phyloP scores from a whole-genome alignment of 1,140 invertebrate genomes.

The Geopemphigus sp. region DNA sequence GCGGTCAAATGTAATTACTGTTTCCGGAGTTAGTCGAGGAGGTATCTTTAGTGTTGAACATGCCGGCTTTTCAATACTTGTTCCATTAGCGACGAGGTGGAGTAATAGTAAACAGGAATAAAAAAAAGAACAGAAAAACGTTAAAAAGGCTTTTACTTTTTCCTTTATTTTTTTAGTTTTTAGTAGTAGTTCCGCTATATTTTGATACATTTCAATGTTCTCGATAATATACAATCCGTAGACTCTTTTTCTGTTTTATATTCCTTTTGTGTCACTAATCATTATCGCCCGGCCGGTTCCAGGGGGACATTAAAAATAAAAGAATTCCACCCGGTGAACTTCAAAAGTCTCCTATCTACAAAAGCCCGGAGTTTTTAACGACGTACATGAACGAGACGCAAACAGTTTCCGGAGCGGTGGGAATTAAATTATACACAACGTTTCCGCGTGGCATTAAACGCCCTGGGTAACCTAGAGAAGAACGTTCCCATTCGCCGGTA shows the following conservation, averaged over 20 bases:
- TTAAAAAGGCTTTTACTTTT: conserved; percentile 24
- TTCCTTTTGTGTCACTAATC: conserved; percentile 33
- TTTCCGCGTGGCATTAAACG: background rate
- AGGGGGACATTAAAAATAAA: conserved; percentile 30
- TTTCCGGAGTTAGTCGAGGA: background rate
- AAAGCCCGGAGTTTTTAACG: conserved; percentile 8
- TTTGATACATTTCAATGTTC: background rate
- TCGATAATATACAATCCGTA: background rate
- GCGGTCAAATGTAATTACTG: conserved; percentile 47
- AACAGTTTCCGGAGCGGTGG: conserved; percentile 37
- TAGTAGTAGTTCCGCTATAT: too few species aligned
- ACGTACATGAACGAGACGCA: conserved; percentile 9
- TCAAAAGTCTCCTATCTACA: background rate
- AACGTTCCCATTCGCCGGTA: background rate
- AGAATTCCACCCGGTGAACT: conserved; percentile 23
- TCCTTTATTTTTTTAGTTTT: background rate
- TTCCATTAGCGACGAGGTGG: background rate
- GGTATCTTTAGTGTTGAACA: conserved; percentile 3
- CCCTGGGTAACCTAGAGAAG: conserved; percentile 1
- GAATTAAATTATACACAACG: conserved; percentile 23
- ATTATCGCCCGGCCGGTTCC: conserved; percentile 22
- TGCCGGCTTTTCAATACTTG: background rate
- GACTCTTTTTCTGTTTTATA: conserved; percentile 1
- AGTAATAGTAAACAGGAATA: too few species aligned
- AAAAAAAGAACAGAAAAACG: background rate